These are phyloP conservation scores for Clytia hemisphaerica DNA, from an alignment of 30 jellyfish, hydroid and myxozoan species.

Conservation along the genomic window DNA sequence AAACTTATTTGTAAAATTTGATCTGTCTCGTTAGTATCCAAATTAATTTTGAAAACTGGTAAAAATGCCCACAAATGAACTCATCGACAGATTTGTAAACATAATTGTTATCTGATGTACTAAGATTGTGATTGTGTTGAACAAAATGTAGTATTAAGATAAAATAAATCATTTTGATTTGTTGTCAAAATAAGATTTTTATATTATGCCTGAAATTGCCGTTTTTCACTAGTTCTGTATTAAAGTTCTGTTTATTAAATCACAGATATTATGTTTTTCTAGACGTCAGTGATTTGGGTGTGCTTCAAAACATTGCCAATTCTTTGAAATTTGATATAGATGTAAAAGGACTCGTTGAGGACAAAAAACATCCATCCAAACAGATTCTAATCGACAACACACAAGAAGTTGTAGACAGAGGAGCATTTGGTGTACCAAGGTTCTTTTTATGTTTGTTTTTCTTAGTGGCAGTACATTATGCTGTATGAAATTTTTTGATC, in stretches of 20 bases:
- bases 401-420: constrained; percentile 76
- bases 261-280: background rate
- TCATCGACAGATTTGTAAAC: background rate
- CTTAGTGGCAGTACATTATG: no score
- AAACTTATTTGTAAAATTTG: no score
- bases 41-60: background rate
- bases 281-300: constrained; percentile 65
- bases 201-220: no score
- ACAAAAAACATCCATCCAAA: constrained; percentile 48
- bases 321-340: constrained; percentile 23
- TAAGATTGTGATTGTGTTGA: background rate
- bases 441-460: constrained; percentile 3
- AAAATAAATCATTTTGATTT: background rate
- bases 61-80: background rate
- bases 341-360: constrained; percentile 44
- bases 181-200: no score
- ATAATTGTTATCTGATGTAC: background rate
- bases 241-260: no score
- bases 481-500: no score
- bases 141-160: background rate
- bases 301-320: constrained; percentile 52
- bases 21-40: background rate
- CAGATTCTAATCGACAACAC: constrained; percentile 53
- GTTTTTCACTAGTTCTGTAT: no score
- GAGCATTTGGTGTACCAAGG: constrained; percentile 98